These are phyloP conservation scores for Xestia xanthographa DNA, from an alignment of 2,888 invertebrate species.

Conservation along the genomic window DNA sequence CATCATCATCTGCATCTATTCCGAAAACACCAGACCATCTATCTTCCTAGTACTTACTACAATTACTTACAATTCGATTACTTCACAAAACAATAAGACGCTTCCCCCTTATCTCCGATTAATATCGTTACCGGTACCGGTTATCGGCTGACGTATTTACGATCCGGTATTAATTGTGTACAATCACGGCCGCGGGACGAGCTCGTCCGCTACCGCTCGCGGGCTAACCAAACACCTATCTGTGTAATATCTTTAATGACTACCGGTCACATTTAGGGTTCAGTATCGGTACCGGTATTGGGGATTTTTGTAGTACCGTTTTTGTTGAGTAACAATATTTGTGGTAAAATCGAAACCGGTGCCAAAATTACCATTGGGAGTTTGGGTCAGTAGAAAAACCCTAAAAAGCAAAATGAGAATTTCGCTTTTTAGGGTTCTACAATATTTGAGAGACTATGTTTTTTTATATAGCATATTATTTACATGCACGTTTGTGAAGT, in stretches of 20 bases:
- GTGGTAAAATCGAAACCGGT: slow-evolving; percentile 3
- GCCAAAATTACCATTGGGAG: background rate
- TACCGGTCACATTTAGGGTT: slow-evolving; percentile 74
- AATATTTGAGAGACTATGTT: background rate
- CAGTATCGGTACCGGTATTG: background rate
- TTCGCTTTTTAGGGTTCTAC: background rate
- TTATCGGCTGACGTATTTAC: slow-evolving; percentile 73
- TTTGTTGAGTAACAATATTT: background rate
- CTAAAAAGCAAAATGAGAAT: no score
- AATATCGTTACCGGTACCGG: slow-evolving; percentile 55
- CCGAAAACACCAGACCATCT: background rate
- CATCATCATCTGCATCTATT: background rate
- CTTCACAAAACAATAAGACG: slow-evolving; percentile 54
- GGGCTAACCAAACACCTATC: slow-evolving; percentile 75
- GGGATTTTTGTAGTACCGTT: background rate
- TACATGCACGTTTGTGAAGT: no score
- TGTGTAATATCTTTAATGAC: slow-evolving; percentile 77
- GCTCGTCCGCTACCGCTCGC: slow-evolving; percentile 72
- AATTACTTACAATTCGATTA: slow-evolving; percentile 4
- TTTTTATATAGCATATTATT: no score
- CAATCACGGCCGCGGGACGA: slow-evolving; percentile 72
- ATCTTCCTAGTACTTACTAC: background rate
- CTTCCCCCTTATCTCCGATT: slow-evolving; percentile 52
- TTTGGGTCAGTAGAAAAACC: slow-evolving; percentile 15
- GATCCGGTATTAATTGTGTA: slow-evolving; percentile 73